Conservation (phyloP, 2,797 vertebrate genomes). For the Ceryle rudis region DNA sequence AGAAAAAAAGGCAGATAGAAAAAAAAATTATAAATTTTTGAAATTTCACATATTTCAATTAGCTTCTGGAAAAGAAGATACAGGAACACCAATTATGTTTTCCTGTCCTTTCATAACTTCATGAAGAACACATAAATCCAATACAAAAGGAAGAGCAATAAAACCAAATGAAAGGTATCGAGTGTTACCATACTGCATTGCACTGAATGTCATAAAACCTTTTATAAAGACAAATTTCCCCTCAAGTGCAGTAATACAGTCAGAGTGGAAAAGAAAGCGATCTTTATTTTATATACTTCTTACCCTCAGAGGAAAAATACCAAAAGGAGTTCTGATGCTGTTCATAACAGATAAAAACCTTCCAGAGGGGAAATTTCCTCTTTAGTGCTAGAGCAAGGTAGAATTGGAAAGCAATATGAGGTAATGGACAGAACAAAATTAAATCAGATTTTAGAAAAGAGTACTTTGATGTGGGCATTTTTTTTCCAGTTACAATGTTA, state of each 20-base stretch:
- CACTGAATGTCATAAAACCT: slow-evolving; percentile 56
- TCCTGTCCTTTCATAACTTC: background rate
- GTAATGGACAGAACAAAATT: slow-evolving; percentile 40
- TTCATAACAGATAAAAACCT: slow-evolving; percentile 60
- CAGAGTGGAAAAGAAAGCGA: slow-evolving; percentile 53
- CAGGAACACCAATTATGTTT: background rate
- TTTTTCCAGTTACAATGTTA: background rate
- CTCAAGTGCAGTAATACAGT: slow-evolving; percentile 64
- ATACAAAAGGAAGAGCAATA: slow-evolving; percentile 46
- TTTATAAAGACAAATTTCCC: slow-evolving; percentile 69
- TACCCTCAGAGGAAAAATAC: slow-evolving; percentile 62
- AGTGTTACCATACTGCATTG: slow-evolving; percentile 28
- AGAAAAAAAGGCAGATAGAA: background rate
- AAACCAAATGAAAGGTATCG: slow-evolving; percentile 51
- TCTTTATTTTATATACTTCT: slow-evolving; percentile 64
- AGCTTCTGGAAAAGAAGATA: background rate
- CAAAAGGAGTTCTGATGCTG: slow-evolving; percentile 45
- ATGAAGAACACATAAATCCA: slow-evolving; percentile 9
- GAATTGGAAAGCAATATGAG: slow-evolving; percentile 41
- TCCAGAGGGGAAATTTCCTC: slow-evolving; percentile 61
- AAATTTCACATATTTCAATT: background rate
- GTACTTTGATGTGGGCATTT: background rate
- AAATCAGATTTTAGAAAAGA: slow-evolving; percentile 44
- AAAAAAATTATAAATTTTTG: background rate
- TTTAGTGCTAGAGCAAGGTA: slow-evolving; percentile 45